phyloP scores from a whole-genome alignment of 1,140 invertebrate species.

The Hirudo medicinalis region DNA sequence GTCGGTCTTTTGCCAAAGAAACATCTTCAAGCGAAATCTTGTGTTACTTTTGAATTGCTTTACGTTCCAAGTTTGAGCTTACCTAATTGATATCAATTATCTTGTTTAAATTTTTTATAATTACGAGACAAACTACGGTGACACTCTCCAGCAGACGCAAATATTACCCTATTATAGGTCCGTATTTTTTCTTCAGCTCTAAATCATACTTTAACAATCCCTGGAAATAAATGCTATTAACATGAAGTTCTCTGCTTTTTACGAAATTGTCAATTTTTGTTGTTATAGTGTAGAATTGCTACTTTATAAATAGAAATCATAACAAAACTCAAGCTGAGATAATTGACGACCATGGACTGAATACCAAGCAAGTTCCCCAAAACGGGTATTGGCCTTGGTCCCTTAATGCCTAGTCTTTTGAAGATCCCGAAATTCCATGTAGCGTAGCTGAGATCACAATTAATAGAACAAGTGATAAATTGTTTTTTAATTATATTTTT shows the following conservation, averaged over 20 bases:
- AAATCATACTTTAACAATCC: conserved; percentile 10
- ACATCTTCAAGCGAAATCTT: too few relatives aligned
- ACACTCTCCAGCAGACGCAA: background rate
- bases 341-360: conserved; percentile 4
- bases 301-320: background rate
- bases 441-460: conserved; percentile 3
- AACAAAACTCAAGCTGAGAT: background rate
- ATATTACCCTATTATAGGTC: conserved; percentile 1
- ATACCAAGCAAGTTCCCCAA: conserved; percentile 14
- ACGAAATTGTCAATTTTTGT: background rate
- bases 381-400: conserved; percentile 14
- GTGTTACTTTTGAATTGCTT: too few relatives aligned
- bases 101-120: background rate
- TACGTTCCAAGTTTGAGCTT: too few relatives aligned
- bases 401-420: conserved; percentile 19
- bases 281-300: background rate
- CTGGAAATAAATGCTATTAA: background rate
- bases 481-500: too few relatives aligned
- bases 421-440: conserved; percentile 17
- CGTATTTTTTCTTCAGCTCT: conserved; percentile 13
- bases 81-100: background rate
- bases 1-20: background rate
- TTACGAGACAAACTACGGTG: background rate
- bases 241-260: background rate
- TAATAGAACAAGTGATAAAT: too few relatives aligned